A percentile compares a stretch with the other conserved stretches of the same genome.
phyloP scores from a whole-genome alignment of 2,797 vertebrate genomes.

The Lindbergichthys nudifrons region DNA sequence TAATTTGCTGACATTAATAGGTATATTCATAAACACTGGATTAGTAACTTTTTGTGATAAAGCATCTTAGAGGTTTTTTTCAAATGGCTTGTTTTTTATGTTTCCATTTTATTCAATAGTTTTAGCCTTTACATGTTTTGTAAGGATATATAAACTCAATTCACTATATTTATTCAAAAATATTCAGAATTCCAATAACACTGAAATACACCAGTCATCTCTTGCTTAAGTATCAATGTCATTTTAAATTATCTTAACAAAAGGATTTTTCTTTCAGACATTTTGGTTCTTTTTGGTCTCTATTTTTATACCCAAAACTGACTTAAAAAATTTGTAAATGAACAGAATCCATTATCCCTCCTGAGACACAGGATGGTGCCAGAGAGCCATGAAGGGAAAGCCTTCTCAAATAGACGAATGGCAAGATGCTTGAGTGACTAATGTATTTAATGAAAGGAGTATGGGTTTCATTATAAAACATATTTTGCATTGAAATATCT shows the following conservation, averaged over 20 bases:
- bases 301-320: not conserved
- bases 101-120: not conserved
- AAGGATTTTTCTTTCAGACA: not conserved
- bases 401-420: not conserved
- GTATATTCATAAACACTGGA: no score
- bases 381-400: conserved; percentile 69
- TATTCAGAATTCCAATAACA: not conserved
- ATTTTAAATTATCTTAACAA: not conserved
- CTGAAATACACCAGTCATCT: not conserved
- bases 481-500: not conserved
- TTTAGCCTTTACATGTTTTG: not conserved
- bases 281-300: not conserved
- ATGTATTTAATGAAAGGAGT: not conserved
- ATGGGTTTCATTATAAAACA: not conserved
- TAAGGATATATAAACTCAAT: no score
- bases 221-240: not conserved
- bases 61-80: not conserved
- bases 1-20: not conserved
- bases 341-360: conserved; percentile 44
- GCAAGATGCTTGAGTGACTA: conserved; percentile 8
- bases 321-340: conserved; percentile 18
- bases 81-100: not conserved
- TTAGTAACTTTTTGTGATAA: not conserved
- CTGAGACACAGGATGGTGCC: conserved; percentile 82
- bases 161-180: not conserved